Evolutionary conservation across 1,140 invertebrate genomes (phyloP), one percentile per base, ranked within the genome.

Genomic region (Bombus consobrinus): DNA sequence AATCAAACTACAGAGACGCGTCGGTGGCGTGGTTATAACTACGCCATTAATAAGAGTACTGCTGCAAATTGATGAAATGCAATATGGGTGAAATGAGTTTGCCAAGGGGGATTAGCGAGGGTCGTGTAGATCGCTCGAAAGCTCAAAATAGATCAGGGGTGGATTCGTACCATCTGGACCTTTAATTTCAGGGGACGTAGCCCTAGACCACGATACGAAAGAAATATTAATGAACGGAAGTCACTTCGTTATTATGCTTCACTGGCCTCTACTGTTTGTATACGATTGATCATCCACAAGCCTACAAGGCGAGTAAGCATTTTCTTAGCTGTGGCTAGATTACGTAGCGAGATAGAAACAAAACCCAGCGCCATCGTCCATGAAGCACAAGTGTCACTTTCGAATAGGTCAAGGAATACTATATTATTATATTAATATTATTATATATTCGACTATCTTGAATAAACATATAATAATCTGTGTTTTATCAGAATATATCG

Each of bases 101-200:
- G 34, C 28, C 0, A 9, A 13, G 10, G 39, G 47, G 47, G 66
- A n/a, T 37, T 71, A 28, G 28, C 18, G 37, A 59, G 75, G 82
- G 53, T 79, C 32, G 62, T 62, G 39, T 47, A 72, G 75, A 84
- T 84, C 28, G 74, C 71, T 39, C 22, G 68, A 59, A 85, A 72
- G 53, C 15, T 57, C 25, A 22, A 80, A 84, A 84, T 69, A 75
- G 18, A 71, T 59, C 53, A 79, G 57, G 68, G 68, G 68, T 80
- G 76, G 77, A 72, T 37, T 80, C 32, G 76, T 53, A 39, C 76
- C 83, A 85, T 80, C 76, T 85, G 76, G 68, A 72, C 77, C 34
- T 43, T 80, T 62, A 80, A 85, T 85, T 62, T 73, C 41, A 34
- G 22, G 75, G 68, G 41, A 22, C 18, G 39, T 47, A 32, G 10